Conservation (phyloP, 2,888 invertebrate genomes). For the Hedya salicella region DNA sequence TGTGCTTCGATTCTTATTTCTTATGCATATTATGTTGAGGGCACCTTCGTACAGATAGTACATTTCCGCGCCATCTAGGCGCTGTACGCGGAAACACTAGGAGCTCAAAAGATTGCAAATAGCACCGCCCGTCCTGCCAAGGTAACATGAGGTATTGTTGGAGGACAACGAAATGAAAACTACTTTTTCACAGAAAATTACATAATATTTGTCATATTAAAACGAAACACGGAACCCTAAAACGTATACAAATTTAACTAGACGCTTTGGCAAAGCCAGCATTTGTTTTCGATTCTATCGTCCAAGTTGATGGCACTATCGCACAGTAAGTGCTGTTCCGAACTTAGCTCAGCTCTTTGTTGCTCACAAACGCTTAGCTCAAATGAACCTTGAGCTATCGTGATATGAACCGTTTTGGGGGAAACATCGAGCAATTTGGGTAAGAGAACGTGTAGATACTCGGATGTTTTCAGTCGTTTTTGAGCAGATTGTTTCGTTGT, state of each 20-base stretch:
- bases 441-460: conserved; percentile 9
- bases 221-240: neutral
- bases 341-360: conserved; percentile 34
- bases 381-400: conserved; percentile 14
- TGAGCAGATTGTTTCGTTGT: conserved; percentile 28
- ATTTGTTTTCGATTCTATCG: conserved; percentile 32
- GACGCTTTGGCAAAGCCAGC: conserved; percentile 29
- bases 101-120: too few species aligned
- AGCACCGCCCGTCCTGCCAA: too few species aligned
- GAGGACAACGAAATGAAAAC: too few species aligned
- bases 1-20: too few species aligned
- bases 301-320: conserved; percentile 35
- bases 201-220: too few species aligned
- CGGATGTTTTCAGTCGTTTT: conserved; percentile 22
- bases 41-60: too few species aligned
- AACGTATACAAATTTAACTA: conserved; percentile 12
- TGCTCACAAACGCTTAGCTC: neutral
- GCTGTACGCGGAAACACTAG: too few species aligned
- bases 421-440: conserved; percentile 2
- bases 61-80: too few species aligned
- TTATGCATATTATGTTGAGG: too few species aligned
- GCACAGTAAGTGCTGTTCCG: conserved; percentile 37
- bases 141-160: too few species aligned
- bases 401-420: conserved; percentile 9
- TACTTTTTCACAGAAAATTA: too few species aligned